Base-by-base conservation (phyloP, 1,140 invertebrate species). In the Oncopodura yosiiana region DNA sequence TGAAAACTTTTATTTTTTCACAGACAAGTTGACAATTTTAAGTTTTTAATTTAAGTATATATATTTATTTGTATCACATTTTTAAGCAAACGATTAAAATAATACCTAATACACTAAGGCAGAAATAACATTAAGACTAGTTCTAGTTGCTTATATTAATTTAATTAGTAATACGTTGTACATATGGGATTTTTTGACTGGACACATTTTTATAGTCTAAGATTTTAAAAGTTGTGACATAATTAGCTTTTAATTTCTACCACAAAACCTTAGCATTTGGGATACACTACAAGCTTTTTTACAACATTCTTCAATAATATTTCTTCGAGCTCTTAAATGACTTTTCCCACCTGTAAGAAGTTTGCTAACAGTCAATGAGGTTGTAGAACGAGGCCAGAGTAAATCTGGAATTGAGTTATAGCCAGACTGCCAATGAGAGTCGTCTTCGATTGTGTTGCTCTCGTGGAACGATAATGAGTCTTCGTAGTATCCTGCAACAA, bases 291-390 rank as follows among this genome's bases (percentile, higher is more conserved):
- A 62, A 11, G 60, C 34, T 30, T 49, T 53, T 34, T 54, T 53
- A 29, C 60, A 62, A 34, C 60, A 62, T 23, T 62, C 60, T n/a
- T 58, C 60, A 30, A 54, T 55, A n/a, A 62, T 49, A 29, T 48
- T 62, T 18, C 60, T 12, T n/a, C 60, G 50, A n/a, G 49, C 26
- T 1, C 60, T 46, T 11, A 54, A 37, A 26, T 49, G 34, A 6
- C 11, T 30, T 23, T 23, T 37, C 2, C 32, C 18, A 21, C 56
- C 57, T 32, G 36, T 44, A 6, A 58, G 43, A 43, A 49, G 18
- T 27, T 56, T 55, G n/a, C n/a, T n/a, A 2, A 46, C 3, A 18
- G 45, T 37, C 29, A 50, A 23, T 12, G 30, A 37, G 34, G 55
- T 55, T 6, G 30, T 12, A 27, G 39, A 37, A 18, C 18, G n/a